Conservation (phyloP, 2,888 invertebrate genomes). For the Heliothis peltigera region DNA sequence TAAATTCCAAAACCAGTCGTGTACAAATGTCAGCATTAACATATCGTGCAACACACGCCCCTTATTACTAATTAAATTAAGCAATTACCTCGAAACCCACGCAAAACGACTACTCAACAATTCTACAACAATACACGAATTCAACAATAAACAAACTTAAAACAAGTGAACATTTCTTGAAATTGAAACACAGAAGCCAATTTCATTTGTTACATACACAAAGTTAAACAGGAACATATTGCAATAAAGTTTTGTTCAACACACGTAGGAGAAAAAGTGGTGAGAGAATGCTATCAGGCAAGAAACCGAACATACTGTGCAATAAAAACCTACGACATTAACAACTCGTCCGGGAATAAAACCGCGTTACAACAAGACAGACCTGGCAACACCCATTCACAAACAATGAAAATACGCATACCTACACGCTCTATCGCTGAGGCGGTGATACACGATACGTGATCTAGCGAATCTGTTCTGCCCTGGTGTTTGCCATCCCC, state of each 20-base stretch:
- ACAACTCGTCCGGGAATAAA: conserved; percentile 68
- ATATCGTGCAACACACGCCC: conserved; percentile 21
- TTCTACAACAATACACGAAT: conserved; percentile 24
- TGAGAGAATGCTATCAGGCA: conserved; percentile 57
- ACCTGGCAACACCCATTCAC: conserved; percentile 60
- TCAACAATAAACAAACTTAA: conserved; percentile 22
- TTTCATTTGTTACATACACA: conserved; percentile 50
- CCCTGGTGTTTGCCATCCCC: background rate
- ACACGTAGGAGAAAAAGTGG: conserved; percentile 49
- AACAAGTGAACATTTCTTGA: conserved; percentile 39
- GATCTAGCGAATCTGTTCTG: background rate
- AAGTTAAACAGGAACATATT: conserved; percentile 41
- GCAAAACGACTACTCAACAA: conserved; percentile 13
- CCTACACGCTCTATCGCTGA: conserved; percentile 44
- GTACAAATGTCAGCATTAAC: conserved; percentile 28
- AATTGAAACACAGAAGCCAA: conserved; percentile 50
- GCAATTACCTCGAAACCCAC: conserved; percentile 21
- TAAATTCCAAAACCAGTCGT: conserved; percentile 22
- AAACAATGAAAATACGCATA: conserved; percentile 61
- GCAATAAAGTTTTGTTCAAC: conserved; percentile 35
- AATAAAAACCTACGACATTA: conserved; percentile 72
- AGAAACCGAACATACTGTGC: conserved; percentile 59
- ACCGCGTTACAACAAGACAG: conserved; percentile 65
- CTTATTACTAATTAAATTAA: conserved; percentile 36
- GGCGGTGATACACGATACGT: conserved; percentile 29